Conservation (phyloP, 2,888 invertebrate species). For the Phyto melanocephala region DNA sequence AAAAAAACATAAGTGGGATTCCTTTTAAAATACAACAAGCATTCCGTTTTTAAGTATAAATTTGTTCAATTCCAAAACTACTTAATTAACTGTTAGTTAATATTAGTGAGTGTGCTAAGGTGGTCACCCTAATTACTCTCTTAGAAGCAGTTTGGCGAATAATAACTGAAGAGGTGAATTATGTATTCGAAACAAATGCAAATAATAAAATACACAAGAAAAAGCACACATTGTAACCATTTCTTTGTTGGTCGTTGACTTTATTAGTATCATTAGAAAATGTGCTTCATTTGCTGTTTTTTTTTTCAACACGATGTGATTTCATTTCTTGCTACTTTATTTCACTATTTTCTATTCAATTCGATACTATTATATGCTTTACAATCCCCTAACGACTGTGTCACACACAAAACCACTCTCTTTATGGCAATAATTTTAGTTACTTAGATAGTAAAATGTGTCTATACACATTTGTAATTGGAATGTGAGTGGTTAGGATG, state of each 20-base stretch:
- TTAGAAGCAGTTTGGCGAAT: background rate
- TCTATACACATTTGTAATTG: constrained; percentile 51
- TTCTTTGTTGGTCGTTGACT: constrained; percentile 65
- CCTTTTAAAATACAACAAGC: too few relatives aligned
- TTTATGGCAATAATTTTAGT: background rate
- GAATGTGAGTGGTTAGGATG: constrained; percentile 50
- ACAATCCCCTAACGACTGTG: constrained; percentile 5
- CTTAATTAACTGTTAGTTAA: too few relatives aligned
- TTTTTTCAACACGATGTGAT: background rate
- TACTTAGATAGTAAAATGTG: constrained; percentile 22
- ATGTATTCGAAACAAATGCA: constrained; percentile 7
- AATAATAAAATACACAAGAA: constrained; percentile 22
- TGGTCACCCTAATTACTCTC: background rate
- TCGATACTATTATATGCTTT: constrained; percentile 15
- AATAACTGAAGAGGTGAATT: constrained; percentile 32
- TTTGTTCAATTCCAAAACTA: too few relatives aligned
- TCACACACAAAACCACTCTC: constrained; percentile 6
- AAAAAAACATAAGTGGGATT: too few relatives aligned
- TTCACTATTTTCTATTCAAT: constrained; percentile 11
- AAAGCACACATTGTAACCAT: background rate
- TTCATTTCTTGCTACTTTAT: constrained; percentile 4
- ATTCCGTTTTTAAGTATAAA: too few relatives aligned
- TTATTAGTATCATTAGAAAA: constrained; percentile 75
- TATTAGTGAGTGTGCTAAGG: background rate
- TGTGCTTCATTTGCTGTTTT: constrained; percentile 52